Conservation (phyloP, 2,888 invertebrate species). For the Patella depressa region DNA sequence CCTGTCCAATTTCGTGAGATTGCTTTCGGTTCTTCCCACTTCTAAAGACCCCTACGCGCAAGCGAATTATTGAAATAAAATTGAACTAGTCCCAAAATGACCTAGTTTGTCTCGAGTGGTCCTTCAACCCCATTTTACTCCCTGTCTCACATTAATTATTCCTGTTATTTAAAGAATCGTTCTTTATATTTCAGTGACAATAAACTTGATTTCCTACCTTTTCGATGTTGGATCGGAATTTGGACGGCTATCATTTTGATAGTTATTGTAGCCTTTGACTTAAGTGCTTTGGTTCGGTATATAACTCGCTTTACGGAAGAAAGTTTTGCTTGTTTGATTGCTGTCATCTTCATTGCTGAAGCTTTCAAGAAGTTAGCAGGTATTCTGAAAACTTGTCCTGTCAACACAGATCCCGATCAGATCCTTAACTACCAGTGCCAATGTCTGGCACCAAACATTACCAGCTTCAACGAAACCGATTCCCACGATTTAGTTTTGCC, state of each 20-base stretch:
- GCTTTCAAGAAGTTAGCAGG: slow-evolving; percentile 93
- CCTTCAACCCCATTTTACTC: too few species aligned
- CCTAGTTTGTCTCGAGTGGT: too few species aligned
- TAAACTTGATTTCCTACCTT: slow-evolving; percentile 93
- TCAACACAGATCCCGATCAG: slow-evolving; percentile 22
- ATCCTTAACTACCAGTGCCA: slow-evolving; percentile 37
- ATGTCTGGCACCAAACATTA: slow-evolving; percentile 38
- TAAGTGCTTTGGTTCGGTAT: slow-evolving; percentile 95
- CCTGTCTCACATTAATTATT: too few species aligned
- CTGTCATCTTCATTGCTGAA: slow-evolving; percentile 97
- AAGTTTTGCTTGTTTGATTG: slow-evolving; percentile 96
- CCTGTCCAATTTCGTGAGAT: too few species aligned
- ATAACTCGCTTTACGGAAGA: slow-evolving; percentile 98
- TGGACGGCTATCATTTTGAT: slow-evolving; percentile 92
- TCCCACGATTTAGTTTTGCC: too few species aligned
- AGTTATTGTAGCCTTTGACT: slow-evolving; percentile 92
- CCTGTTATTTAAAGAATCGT: too few species aligned
- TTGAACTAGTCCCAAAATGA: too few species aligned
- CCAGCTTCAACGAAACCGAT: background rate
- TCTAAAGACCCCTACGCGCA: too few species aligned
- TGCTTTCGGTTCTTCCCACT: too few species aligned
- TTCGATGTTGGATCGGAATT: slow-evolving; percentile 95
- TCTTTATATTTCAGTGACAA: slow-evolving; percentile 74
- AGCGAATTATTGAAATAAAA: too few species aligned
- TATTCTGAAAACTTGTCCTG: slow-evolving; percentile 16